phyloP scores from a whole-genome alignment of 1,140 invertebrate species.

The Tribolium madens region DNA sequence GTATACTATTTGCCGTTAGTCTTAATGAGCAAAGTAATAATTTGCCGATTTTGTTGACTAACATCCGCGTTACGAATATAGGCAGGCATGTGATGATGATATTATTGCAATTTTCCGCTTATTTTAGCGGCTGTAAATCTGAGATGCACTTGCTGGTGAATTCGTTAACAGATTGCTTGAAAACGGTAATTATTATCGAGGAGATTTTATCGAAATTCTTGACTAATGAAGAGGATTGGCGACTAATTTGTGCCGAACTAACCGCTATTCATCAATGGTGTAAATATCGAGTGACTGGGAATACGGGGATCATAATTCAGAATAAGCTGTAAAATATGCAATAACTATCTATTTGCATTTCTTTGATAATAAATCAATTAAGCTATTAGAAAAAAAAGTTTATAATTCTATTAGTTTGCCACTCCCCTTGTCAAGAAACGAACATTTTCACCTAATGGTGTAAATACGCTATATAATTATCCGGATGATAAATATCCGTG shows the following conservation, averaged over 20 bases:
- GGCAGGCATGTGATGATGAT: conserved; percentile 19
- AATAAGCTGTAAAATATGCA: conserved; percentile 35
- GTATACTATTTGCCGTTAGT: neutral
- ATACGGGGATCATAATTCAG: neutral
- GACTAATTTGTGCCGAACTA: neutral
- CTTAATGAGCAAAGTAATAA: conserved; percentile 6
- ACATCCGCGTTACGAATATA: conserved; percentile 7
- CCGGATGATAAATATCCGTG: conserved; percentile 38
- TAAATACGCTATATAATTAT: conserved; percentile 43
- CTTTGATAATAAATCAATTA: conserved; percentile 40
- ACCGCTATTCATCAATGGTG: neutral
- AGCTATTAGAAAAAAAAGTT: conserved; percentile 11
- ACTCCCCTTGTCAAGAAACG: conserved; percentile 39
- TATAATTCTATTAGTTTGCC: conserved; percentile 40
- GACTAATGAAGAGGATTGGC: neutral
- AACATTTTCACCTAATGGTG: conserved; percentile 35
- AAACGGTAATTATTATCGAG: neutral
- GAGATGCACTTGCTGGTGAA: neutral
- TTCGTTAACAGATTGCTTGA: neutral
- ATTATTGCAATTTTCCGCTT: conserved; percentile 2
- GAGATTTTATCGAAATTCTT: neutral
- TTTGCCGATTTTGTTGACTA: neutral
- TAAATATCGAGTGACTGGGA: neutral
- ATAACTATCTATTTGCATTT: conserved; percentile 40
- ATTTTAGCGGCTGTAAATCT: neutral